Conservation (phyloP, 2,113 vertebrate species). For the Istiophorus platypterus region DNA sequence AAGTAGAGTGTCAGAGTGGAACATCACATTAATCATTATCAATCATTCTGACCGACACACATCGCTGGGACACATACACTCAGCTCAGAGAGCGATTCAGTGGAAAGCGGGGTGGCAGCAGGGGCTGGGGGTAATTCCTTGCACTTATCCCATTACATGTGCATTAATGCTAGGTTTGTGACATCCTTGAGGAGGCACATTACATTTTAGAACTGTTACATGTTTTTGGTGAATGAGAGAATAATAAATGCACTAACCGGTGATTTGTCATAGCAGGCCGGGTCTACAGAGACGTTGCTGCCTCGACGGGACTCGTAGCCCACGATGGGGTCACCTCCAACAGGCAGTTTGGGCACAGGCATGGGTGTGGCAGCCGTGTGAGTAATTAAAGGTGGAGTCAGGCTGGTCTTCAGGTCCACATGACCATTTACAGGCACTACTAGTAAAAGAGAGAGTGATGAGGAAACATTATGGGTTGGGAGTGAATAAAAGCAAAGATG, state of each 20-base stretch:
- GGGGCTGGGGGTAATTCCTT: neutral
- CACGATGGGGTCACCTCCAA: constrained; percentile 80
- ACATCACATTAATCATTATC: constrained; percentile 49
- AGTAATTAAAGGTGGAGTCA: constrained; percentile 95
- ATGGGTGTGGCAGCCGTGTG: constrained; percentile 97
- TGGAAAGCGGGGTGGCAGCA: neutral
- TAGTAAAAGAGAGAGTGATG: constrained; percentile 28
- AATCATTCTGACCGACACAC: constrained; percentile 40
- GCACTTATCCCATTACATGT: constrained; percentile 1
- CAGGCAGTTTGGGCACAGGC: constrained; percentile 92
- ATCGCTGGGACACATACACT: constrained; percentile 24
- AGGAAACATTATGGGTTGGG: neutral
- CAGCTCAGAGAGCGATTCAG: constrained; percentile 17
- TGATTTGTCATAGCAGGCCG: constrained; percentile 88
- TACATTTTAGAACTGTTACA: neutral
- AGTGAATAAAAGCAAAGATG: neutral
- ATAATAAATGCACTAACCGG: constrained; percentile 83
- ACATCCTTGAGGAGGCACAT: neutral
- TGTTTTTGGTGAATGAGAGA: neutral
- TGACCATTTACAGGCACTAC: constrained; percentile 92
- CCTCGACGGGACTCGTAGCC: constrained; percentile 86
- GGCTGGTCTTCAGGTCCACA: constrained; percentile 90
- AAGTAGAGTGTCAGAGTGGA: neutral
- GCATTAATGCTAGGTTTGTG: neutral
- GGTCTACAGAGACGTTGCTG: constrained; percentile 89